phyloP scores from a whole-genome alignment of 1,140 invertebrate genomes.

The Dreissena rostriformis region DNA sequence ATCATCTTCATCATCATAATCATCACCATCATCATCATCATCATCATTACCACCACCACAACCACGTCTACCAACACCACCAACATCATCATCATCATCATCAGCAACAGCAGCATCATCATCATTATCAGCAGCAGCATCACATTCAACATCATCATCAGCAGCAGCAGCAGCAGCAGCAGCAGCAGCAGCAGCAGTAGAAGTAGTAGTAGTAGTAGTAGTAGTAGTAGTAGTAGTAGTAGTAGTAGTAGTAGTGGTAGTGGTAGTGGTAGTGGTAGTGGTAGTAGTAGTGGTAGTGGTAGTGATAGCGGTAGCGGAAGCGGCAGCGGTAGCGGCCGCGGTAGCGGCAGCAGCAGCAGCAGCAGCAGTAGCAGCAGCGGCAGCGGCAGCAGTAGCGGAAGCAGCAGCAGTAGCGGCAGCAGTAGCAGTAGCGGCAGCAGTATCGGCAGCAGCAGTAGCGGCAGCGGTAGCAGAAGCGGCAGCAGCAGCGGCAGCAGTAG shows the following conservation, averaged over 20 bases:
- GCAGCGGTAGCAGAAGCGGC: constrained; percentile 46
- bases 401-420: constrained; percentile 50
- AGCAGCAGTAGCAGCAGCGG: constrained; percentile 53
- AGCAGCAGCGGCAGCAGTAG: constrained; percentile 31
- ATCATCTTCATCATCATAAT: too few relatives aligned
- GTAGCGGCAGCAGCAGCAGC: constrained; percentile 31
- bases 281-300: not conserved
- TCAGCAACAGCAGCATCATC: constrained; percentile 38
- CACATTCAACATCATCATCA: constrained; percentile 25
- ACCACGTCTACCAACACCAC: too few relatives aligned
- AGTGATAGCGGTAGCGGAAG: constrained; percentile 10
- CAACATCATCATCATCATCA: too few relatives aligned
- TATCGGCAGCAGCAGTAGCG: constrained; percentile 50
- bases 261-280: constrained; percentile 39
- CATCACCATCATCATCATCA: too few relatives aligned
- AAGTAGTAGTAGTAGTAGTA: constrained; percentile 41
- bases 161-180: constrained; percentile 34
- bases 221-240: constrained; percentile 49
- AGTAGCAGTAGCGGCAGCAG: constrained; percentile 39
- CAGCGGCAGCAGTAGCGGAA: constrained; percentile 47
- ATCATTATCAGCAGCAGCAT: constrained; percentile 48
- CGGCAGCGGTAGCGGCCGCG: constrained; percentile 46
- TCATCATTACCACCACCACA: too few relatives aligned
- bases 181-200: constrained; percentile 27
- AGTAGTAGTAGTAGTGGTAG: constrained; percentile 49